Evolutionary conservation across 1,140 invertebrate species (phyloP).

Genomic region (Subanguina moxae): DNA sequence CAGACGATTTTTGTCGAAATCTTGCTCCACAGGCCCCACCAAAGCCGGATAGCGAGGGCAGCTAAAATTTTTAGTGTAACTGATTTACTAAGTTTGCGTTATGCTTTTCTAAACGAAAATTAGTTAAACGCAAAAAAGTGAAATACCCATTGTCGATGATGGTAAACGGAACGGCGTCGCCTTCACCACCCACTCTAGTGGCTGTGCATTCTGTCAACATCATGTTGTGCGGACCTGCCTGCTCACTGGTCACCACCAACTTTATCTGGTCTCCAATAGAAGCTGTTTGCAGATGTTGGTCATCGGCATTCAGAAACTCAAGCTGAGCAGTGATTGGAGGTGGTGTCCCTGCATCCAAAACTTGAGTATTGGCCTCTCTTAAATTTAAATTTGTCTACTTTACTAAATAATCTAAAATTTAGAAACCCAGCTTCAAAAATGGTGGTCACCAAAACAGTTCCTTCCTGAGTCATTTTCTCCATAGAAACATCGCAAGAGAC

Average conservation of each 20-base stretch:
- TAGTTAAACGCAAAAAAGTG: neutral
- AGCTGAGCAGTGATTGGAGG: constrained; percentile 56
- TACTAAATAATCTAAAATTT: no score
- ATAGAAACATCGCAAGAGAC: constrained; percentile 57
- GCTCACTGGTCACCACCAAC: constrained; percentile 53
- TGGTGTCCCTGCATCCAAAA: constrained; percentile 56
- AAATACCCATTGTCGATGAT: constrained; percentile 58
- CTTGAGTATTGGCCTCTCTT: constrained; percentile 53
- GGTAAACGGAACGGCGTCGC: constrained; percentile 56
- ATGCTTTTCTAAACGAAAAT: neutral
- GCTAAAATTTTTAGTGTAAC: constrained; percentile 22
- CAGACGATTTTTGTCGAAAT: constrained; percentile 52
- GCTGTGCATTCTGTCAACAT: constrained; percentile 57
- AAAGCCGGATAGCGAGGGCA: constrained; percentile 58
- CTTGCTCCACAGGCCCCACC: constrained; percentile 58
- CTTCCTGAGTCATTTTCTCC: constrained; percentile 56
- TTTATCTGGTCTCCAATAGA: constrained; percentile 55
- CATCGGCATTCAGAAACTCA: constrained; percentile 49
- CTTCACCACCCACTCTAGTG: constrained; percentile 56
- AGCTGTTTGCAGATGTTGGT: constrained; percentile 54
- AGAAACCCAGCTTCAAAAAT: constrained; percentile 50
- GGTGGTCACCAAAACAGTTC: constrained; percentile 59
- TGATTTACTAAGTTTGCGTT: no score
- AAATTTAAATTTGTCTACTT: constrained; percentile 23
- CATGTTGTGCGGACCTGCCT: constrained; percentile 56